Percentiles rank a stretch among this genome's conserved stretches.
These are phyloP conservation scores for Meteorus colon DNA, from an alignment of 2,888 invertebrate genomes.

Conservation along the genomic window DNA sequence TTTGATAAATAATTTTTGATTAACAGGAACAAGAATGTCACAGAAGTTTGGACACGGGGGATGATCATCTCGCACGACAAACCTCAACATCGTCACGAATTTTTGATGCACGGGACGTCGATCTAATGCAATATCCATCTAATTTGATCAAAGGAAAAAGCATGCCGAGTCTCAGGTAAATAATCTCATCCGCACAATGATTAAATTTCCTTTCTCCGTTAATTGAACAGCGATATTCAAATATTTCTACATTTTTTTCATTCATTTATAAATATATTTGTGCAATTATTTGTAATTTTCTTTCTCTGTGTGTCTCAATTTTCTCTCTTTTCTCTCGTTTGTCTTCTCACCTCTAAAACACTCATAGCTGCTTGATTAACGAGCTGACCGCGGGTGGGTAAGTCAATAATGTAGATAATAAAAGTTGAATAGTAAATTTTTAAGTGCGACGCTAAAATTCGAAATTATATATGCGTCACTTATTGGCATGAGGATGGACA, in stretches of 20 bases:
- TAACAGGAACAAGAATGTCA: constrained; percentile 81
- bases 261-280: constrained; percentile 37
- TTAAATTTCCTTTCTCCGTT: neutral
- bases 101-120: constrained; percentile 75
- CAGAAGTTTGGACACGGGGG: constrained; percentile 87
- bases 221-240: neutral
- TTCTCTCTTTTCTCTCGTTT: constrained; percentile 70
- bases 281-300: constrained; percentile 65
- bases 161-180: constrained; percentile 94
- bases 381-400: constrained; percentile 88
- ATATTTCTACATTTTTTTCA: constrained; percentile 6
- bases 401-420: constrained; percentile 74
- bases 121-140: constrained; percentile 75
- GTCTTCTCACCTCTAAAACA: constrained; percentile 70
- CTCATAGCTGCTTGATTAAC: constrained; percentile 88
- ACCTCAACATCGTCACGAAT: constrained; percentile 81
- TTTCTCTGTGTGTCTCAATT: constrained; percentile 73
- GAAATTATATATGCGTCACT: too few relatives aligned
- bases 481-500: too few relatives aligned
- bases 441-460: too few relatives aligned
- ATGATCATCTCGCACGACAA: constrained; percentile 83
- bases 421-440: too few relatives aligned
- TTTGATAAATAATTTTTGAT: constrained; percentile 18
- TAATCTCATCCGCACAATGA: neutral
- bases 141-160: constrained; percentile 95